These are phyloP conservation scores for Belgica antarctica DNA, from an alignment of 2,888 invertebrate genomes.

Conservation along the genomic window DNA sequence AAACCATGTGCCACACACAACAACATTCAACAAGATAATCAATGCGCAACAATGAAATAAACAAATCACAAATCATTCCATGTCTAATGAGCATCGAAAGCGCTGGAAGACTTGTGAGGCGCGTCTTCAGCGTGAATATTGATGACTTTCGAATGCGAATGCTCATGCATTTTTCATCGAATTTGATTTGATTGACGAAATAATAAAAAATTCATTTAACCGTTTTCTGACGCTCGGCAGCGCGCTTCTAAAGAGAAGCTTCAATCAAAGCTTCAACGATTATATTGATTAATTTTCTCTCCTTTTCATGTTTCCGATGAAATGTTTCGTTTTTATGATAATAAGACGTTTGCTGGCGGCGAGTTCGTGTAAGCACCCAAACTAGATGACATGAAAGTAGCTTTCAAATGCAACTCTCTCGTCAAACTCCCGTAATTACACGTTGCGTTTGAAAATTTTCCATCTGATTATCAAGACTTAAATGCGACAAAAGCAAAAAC, in stretches of 20 bases:
- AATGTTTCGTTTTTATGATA: neutral
- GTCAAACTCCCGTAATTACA: neutral
- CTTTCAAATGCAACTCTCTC: conserved; percentile 18
- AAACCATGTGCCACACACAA: conserved; percentile 28
- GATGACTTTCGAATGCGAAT: conserved; percentile 10
- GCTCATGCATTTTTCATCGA: conserved; percentile 40
- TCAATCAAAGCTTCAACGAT: neutral
- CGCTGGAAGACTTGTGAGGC: too few relatives aligned
- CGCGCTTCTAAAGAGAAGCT: neutral
- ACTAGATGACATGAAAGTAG: conserved; percentile 23
- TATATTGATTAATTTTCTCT: neutral
- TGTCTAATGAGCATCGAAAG: conserved; percentile 17
- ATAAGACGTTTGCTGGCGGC: neutral
- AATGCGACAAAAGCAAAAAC: neutral
- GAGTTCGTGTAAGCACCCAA: too few relatives aligned
- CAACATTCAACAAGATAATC: conserved; percentile 25
- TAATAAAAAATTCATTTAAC: conserved; percentile 1
- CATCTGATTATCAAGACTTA: conserved; percentile 2
- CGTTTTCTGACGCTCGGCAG: neutral
- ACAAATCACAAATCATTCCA: conserved; percentile 29
- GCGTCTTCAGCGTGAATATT: neutral
- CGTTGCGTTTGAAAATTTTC: neutral
- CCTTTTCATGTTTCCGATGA: neutral
- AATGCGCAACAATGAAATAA: conserved; percentile 30
- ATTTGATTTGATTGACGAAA: conserved; percentile 18